A percentile compares a stretch with the other conserved stretches of the same genome.
Evolutionary conservation across 1,140 invertebrate genomes (phyloP).

Genomic region (Copidosoma floridanum): DNA sequence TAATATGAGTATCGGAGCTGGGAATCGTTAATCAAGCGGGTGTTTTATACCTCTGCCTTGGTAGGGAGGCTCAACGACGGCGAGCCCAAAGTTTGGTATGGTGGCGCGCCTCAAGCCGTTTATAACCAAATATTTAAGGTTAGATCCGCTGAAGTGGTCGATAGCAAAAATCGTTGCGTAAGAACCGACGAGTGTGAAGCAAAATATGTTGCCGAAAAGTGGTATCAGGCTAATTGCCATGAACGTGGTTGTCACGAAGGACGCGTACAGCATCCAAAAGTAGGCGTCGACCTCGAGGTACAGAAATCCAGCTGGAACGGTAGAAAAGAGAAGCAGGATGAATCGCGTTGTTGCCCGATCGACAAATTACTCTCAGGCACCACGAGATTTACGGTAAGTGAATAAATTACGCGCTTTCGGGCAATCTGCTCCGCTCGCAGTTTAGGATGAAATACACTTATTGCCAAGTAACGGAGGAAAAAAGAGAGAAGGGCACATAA

Average conservation of each 20-base stretch:
- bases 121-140: constrained; percentile 70
- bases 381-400: no score
- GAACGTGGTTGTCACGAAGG: constrained; percentile 58
- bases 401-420: not conserved
- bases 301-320: constrained; percentile 59
- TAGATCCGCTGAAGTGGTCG: constrained; percentile 65
- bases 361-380: no score
- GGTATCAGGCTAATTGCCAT: constrained; percentile 57
- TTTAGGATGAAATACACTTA: constrained; percentile 6
- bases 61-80: constrained; percentile 63
- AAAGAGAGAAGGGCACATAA: no score
- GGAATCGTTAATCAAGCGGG: no score
- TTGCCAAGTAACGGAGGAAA: not conserved
- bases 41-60: constrained; percentile 59
- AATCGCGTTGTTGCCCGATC: no score
- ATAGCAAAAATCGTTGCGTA: constrained; percentile 63
- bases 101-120: constrained; percentile 64
- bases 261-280: constrained; percentile 66
- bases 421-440: not conserved
- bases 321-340: constrained; percentile 25
- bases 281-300: constrained; percentile 59
- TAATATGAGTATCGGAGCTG: no score
- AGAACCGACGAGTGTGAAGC: constrained; percentile 64
- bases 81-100: constrained; percentile 60
- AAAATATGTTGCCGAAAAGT: constrained; percentile 62